These are phyloP conservation scores for Xiphophorus maculatus DNA, from an alignment of 2,113 vertebrate genomes.

Conservation along the genomic window DNA sequence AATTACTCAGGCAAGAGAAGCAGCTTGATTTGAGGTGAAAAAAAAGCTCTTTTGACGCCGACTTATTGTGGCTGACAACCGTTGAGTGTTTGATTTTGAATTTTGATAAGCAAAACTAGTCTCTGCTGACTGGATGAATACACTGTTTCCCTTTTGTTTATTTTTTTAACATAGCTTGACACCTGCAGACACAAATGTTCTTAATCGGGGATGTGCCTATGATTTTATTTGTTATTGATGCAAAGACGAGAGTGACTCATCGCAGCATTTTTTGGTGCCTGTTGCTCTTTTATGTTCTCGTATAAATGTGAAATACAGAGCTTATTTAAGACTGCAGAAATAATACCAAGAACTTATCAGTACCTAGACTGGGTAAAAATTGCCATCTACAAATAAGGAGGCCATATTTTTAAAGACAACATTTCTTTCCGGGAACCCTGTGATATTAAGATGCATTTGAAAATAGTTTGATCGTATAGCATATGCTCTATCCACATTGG, in stretches of 20 bases:
- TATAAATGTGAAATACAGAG: too few species aligned
- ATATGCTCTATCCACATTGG: conserved; percentile 33
- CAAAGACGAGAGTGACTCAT: background rate
- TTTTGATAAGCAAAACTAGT: background rate
- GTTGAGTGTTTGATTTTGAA: background rate
- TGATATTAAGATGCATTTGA: conserved; percentile 1
- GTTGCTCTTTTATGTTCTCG: too few species aligned
- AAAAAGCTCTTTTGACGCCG: background rate
- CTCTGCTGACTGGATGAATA: background rate
- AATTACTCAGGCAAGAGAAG: background rate
- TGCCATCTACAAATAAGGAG: background rate
- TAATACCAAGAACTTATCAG: background rate
- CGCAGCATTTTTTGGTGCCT: too few species aligned
- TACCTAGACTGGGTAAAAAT: background rate
- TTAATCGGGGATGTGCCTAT: background rate
- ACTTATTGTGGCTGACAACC: background rate
- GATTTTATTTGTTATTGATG: background rate
- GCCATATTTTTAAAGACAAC: background rate
- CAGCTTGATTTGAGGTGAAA: background rate
- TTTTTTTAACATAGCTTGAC: background rate
- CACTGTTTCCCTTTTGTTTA: background rate
- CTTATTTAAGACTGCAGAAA: too few species aligned
- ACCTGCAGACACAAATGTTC: background rate
- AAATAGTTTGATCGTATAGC: conserved; percentile 26
- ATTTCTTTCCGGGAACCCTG: background rate